Conservation (phyloP, 37 sponge, comb jelly and placozoan species). For the Petrosia ficiformis region DNA sequence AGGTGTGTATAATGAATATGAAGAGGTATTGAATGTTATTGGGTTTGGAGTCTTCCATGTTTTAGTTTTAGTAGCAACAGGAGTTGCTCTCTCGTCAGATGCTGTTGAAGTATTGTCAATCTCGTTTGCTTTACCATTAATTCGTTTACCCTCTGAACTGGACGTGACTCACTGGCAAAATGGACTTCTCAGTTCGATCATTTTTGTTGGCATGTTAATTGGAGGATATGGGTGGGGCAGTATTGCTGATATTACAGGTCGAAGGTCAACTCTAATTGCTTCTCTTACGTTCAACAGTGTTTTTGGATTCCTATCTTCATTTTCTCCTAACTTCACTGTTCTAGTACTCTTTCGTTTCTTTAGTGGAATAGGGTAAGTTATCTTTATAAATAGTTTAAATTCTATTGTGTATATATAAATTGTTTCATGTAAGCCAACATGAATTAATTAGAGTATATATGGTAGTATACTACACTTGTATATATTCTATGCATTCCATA, state of each 20-base stretch:
- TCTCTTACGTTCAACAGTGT: slow-evolving; percentile 55
- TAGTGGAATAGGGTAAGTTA: slow-evolving; percentile 73
- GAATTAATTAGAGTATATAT: too few species aligned
- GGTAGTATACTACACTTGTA: too few species aligned
- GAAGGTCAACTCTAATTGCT: slow-evolving; percentile 36
- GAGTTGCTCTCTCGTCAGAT: slow-evolving; percentile 69
- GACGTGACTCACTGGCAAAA: slow-evolving; percentile 12
- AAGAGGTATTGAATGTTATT: slow-evolving; percentile 45
- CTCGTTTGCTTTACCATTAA: slow-evolving; percentile 38
- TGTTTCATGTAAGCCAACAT: too few species aligned
- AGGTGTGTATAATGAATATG: slow-evolving; percentile 53
- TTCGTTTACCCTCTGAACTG: slow-evolving; percentile 17
- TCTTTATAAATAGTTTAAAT: too few species aligned
- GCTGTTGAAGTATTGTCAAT: slow-evolving; percentile 63
- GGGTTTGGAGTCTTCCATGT: slow-evolving; percentile 68
- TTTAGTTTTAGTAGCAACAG: slow-evolving; percentile 36
- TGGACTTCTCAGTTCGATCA: slow-evolving; percentile 45
- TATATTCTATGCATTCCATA: too few species aligned
- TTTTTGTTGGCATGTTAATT: slow-evolving; percentile 70
- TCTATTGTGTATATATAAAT: too few species aligned
- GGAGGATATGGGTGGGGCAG: slow-evolving; percentile 73
- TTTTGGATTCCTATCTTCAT: slow-evolving; percentile 51
- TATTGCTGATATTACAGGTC: slow-evolving; percentile 55
- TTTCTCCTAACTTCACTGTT: slow-evolving; percentile 41
- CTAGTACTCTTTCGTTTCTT: slow-evolving; percentile 50